Percentiles rank a stretch among this genome's conserved stretches.
These are phyloP conservation scores for Petaurus breviceps DNA, from an alignment of 2,113 vertebrate species.

Conservation along the genomic window DNA sequence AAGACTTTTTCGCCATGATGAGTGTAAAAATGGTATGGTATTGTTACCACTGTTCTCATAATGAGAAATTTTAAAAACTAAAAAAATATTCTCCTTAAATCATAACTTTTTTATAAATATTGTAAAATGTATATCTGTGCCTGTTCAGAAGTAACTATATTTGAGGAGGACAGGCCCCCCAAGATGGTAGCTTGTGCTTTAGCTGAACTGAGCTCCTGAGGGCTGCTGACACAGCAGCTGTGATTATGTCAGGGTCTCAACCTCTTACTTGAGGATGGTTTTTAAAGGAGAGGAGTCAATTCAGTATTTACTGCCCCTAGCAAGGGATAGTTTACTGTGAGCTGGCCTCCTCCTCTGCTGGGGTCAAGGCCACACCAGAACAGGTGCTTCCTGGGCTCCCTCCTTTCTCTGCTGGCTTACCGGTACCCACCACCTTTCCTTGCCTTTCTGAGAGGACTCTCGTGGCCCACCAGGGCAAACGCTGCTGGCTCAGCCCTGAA, in stretches of 20 bases:
- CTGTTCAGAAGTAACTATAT: not conserved
- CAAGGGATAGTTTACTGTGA: not conserved
- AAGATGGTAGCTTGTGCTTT: not conserved
- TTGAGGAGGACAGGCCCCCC: not conserved
- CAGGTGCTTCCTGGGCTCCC: not conserved
- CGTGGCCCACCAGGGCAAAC: not conserved
- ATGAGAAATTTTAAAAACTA: not conserved
- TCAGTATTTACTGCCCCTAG: not conserved
- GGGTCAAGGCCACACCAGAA: not conserved
- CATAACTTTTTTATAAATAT: not conserved
- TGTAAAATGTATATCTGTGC: not conserved
- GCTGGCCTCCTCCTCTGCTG: too few species aligned
- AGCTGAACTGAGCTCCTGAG: not conserved
- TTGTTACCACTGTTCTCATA: constrained; percentile 32
- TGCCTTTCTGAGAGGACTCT: not conserved
- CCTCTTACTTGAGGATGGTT: not conserved
- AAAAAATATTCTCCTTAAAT: not conserved
- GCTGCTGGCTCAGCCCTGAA: not conserved
- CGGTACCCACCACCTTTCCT: not conserved
- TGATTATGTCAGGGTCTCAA: not conserved
- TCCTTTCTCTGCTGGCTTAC: not conserved
- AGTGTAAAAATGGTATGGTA: constrained; percentile 92
- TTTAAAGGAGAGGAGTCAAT: not conserved
- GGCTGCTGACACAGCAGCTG: not conserved
- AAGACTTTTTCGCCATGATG: constrained; percentile 93